Percentiles rank a stretch among this genome's conserved stretches.
Conservation (phyloP, 2,888 invertebrate genomes). For the Dioctria linearis region DNA sequence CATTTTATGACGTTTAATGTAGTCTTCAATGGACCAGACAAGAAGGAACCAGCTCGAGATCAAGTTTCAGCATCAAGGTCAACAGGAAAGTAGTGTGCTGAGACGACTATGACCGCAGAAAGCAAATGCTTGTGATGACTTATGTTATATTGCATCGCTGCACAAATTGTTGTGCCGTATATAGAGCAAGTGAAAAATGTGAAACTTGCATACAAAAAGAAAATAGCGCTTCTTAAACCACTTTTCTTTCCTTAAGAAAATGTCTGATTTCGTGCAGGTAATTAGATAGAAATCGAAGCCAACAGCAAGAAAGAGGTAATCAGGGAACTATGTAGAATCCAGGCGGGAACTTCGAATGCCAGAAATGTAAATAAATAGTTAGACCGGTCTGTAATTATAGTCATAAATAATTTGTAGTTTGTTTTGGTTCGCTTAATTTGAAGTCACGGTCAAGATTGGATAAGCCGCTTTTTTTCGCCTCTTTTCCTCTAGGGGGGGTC, state of each 20-base stretch:
- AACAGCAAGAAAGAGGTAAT: constrained; percentile 49
- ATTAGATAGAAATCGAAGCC: constrained; percentile 51
- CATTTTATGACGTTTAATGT: constrained; percentile 10
- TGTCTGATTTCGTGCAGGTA: constrained; percentile 50
- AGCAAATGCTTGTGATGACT: too few species aligned
- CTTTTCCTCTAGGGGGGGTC: constrained; percentile 27
- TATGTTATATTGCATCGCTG: constrained; percentile 17
- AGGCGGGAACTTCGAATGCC: constrained; percentile 43
- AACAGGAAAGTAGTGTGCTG: neutral
- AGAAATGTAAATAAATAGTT: constrained; percentile 63
- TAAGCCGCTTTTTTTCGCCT: constrained; percentile 58
- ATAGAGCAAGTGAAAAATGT: constrained; percentile 5
- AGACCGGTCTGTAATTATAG: constrained; percentile 62
- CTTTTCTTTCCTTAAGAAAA: constrained; percentile 7
- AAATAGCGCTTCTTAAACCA: neutral
- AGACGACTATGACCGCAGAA: too few species aligned
- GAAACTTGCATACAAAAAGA: neutral
- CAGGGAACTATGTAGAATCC: constrained; percentile 33
- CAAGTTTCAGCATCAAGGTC: constrained; percentile 15
- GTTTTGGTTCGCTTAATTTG: constrained; percentile 62
- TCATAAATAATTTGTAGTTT: constrained; percentile 62
- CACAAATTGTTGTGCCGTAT: neutral
- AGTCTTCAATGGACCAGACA: constrained; percentile 32
- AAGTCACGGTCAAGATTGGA: constrained; percentile 59
- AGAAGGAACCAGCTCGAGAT: constrained; percentile 24